Conservation (phyloP, 2,797 vertebrate genomes). For the Momotus momota region DNA sequence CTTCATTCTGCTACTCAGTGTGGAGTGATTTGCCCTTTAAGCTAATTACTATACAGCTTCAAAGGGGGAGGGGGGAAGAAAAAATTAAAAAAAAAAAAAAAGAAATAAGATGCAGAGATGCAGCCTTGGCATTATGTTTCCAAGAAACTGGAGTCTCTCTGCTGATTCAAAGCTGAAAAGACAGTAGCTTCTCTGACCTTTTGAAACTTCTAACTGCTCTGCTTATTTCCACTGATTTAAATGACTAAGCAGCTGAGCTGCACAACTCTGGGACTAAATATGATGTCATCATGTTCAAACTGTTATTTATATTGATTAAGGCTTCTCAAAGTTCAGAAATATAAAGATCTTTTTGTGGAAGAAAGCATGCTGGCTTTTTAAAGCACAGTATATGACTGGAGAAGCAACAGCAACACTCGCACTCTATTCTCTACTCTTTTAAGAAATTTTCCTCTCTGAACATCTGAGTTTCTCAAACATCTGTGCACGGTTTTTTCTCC, state of each 20-base stretch:
- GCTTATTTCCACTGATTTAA: slow-evolving; percentile 53
- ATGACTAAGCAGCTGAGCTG: slow-evolving; percentile 61
- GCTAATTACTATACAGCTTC: slow-evolving; percentile 62
- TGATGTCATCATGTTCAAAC: slow-evolving; percentile 20
- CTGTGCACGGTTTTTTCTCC: background rate
- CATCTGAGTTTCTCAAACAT: background rate
- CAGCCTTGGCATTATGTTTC: slow-evolving; percentile 58
- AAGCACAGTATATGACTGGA: background rate
- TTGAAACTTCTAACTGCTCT: slow-evolving; percentile 65
- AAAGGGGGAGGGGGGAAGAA: background rate
- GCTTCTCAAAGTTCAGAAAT: slow-evolving; percentile 39
- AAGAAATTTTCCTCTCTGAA: background rate
- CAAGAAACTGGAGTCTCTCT: slow-evolving; percentile 64
- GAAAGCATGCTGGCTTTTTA: background rate
- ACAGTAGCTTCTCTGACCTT: slow-evolving; percentile 76
- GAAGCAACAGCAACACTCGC: background rate
- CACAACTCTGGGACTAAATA: background rate
- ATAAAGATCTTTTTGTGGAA: slow-evolving; percentile 45
- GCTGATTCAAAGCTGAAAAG: slow-evolving; percentile 76
- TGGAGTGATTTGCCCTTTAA: slow-evolving; percentile 51
- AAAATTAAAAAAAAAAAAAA: no score
- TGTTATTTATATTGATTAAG: slow-evolving; percentile 43
- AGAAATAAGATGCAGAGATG: slow-evolving; percentile 56
- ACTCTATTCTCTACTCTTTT: background rate
- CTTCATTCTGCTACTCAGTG: background rate